Evolutionary conservation across 2,888 invertebrate genomes (phyloP).

Genomic region (Arrhopalites spinosus): DNA sequence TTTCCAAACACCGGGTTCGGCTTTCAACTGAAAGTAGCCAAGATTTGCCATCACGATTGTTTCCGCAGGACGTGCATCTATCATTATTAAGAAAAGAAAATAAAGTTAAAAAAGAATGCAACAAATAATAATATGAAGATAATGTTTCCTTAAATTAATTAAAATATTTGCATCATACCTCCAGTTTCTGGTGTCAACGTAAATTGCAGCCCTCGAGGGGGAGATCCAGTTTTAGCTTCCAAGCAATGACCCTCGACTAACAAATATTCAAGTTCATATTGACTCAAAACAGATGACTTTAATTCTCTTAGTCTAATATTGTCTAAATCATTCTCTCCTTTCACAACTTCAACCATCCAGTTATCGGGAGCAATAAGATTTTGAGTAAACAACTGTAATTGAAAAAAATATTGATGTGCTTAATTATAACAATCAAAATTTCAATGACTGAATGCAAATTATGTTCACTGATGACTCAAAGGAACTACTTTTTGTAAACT

Average conservation of each 20-base stretch:
- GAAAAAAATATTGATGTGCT: too few species aligned
- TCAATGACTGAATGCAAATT: too few species aligned
- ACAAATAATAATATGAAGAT: background rate
- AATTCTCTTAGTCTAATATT: conserved; percentile 95
- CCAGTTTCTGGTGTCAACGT: conserved; percentile 77
- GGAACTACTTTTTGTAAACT: too few species aligned
- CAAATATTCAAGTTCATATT: conserved; percentile 93
- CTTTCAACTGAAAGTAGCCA: conserved; percentile 97
- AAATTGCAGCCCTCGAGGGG: conserved; percentile 96
- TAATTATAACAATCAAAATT: too few species aligned
- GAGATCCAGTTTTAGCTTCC: conserved; percentile 83
- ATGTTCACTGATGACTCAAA: too few species aligned
- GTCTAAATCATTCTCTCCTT: conserved; percentile 91
- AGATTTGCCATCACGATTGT: conserved; percentile 86
- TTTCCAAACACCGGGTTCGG: conserved; percentile 95
- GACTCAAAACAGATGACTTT: conserved; percentile 69
- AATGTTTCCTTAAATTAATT: background rate
- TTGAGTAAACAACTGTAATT: too few species aligned
- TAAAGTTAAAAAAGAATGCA: background rate
- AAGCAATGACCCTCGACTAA: conserved; percentile 96
- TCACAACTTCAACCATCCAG: conserved; percentile 90
- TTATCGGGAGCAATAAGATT: conserved; percentile 89
- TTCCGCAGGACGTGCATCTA: conserved; percentile 41
- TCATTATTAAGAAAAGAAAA: background rate
- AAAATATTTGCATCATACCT: conserved; percentile 41